Evolutionary conservation across 2,888 invertebrate genomes (phyloP).

Genomic region (Amiota communis): DNA sequence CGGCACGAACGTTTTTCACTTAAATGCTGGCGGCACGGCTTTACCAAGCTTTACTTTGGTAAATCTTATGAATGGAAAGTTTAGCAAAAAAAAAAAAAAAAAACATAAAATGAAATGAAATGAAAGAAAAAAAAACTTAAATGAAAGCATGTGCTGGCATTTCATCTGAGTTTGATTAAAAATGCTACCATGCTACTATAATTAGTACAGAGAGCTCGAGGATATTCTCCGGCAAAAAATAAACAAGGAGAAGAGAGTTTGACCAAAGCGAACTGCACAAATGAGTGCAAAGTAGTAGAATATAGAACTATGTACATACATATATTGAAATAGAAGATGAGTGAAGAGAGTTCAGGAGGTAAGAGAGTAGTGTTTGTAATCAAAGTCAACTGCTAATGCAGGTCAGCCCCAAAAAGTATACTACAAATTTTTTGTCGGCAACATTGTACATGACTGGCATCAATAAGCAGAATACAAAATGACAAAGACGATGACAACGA

Average conservation of each 20-base stretch:
- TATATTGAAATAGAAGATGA: too few relatives aligned
- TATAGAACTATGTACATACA: too few relatives aligned
- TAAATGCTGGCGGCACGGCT: not conserved
- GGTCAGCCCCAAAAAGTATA: slow-evolving; percentile 28
- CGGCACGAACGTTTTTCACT: slow-evolving; percentile 17
- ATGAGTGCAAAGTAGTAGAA: too few relatives aligned
- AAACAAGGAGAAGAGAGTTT: too few relatives aligned
- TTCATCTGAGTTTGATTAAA: slow-evolving; percentile 6
- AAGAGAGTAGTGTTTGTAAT: too few relatives aligned
- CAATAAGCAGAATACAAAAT: slow-evolving; percentile 51
- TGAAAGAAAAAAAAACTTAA: too few relatives aligned
- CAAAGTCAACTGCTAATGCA: slow-evolving; percentile 1
- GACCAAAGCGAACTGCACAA: too few relatives aligned
- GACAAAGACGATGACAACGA: slow-evolving; percentile 41
- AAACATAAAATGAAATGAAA: not conserved
- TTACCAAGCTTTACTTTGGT: too few relatives aligned
- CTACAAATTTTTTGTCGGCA: slow-evolving; percentile 32
- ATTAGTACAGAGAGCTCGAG: slow-evolving; percentile 7
- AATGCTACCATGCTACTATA: slow-evolving; percentile 10
- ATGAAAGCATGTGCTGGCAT: too few relatives aligned
- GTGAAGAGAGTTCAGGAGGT: too few relatives aligned
- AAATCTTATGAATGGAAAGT: not conserved
- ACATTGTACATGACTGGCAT: slow-evolving; percentile 58
- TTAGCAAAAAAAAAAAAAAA: not conserved
- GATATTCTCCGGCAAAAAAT: not conserved